Conservation (phyloP, 1,140 invertebrate genomes). For the Ips nitidus region DNA sequence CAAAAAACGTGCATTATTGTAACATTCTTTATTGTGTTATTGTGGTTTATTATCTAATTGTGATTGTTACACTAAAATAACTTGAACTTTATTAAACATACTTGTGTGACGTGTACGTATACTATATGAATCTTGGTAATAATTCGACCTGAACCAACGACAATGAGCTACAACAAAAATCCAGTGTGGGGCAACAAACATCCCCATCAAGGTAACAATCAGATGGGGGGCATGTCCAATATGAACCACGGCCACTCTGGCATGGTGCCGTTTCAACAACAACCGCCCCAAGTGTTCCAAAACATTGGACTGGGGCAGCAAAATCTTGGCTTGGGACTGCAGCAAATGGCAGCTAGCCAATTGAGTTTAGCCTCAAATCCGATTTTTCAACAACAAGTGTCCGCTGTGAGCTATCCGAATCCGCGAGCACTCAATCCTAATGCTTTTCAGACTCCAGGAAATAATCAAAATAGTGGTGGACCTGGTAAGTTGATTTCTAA, state of each 20-base stretch:
- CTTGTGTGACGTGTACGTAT: too few relatives aligned
- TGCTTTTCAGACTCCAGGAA: conserved; percentile 60
- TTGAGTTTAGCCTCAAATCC: conserved; percentile 56
- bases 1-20: too few relatives aligned
- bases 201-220: not conserved
- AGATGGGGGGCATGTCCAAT: not conserved
- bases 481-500: not conserved
- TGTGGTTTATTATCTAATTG: too few relatives aligned
- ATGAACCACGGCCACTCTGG: conserved; percentile 11
- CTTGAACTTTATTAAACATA: too few relatives aligned
- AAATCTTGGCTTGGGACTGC: conserved; percentile 47
- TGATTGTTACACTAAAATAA: too few relatives aligned
- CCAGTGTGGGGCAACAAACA: conserved; percentile 14
- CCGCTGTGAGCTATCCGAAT: conserved; percentile 70
- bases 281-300: conserved; percentile 13
- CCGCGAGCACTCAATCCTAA: conserved; percentile 69
- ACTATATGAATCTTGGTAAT: too few relatives aligned
- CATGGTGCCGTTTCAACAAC: conserved; percentile 19
- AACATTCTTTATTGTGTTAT: too few relatives aligned
- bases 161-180: conserved; percentile 19
- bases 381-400: conserved; percentile 61
- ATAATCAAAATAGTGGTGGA: conserved; percentile 11
- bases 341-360: conserved; percentile 50
- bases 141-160: too few relatives aligned
- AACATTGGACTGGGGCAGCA: conserved; percentile 55